Evolutionary conservation across 2,113 vertebrate genomes (phyloP), one percentile per base, ranked within the genome.

Genomic region (Catharus fuscescens): DNA sequence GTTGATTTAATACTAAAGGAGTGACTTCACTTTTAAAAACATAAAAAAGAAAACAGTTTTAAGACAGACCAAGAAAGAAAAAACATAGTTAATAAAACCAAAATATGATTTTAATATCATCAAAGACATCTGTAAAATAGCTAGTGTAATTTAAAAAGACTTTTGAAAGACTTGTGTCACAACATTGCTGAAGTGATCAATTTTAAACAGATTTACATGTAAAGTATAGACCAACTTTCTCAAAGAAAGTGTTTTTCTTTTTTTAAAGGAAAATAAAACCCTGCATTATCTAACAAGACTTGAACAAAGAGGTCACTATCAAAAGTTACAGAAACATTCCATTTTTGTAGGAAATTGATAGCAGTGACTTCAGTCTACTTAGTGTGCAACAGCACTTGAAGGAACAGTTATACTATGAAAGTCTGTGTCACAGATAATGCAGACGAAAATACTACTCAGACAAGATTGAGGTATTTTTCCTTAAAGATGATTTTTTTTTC

Each of bases 81-180:
- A 93, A 87, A 34, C 6, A 24, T 71, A 78, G 86, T 93, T 96
- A 95, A 96, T 96, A 96, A 96, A 89, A 76, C 38, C 48, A 90
- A 60, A 90, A 70, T 72, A 86, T 59, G 62, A 93, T 82, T 97
- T 97, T 81, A 96, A 96, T 86, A 67, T 16, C 31, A 66, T 84
- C 52, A 90, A 77, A 88, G 76, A 19, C 50, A 94, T 90, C 69
- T 80, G 54, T 93, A 78, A 96, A 97, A 96, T 29, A 83, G 57
- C 40, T 80, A 45, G 40, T 74, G 76, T 88, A 50, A 92, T 96
- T 80, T 29, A 77, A 81, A 87, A 78, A 79, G 40, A 85, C 61
- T 96, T 96, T 54, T 83, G 40, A 87, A 93, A 96, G 36, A 83
- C 29, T 85, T 79, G 48, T 77, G 52, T 79, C 34, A 80, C 76